These are phyloP conservation scores for Symphodus melops DNA, from an alignment of 2,113 vertebrate genomes.

Conservation along the genomic window DNA sequence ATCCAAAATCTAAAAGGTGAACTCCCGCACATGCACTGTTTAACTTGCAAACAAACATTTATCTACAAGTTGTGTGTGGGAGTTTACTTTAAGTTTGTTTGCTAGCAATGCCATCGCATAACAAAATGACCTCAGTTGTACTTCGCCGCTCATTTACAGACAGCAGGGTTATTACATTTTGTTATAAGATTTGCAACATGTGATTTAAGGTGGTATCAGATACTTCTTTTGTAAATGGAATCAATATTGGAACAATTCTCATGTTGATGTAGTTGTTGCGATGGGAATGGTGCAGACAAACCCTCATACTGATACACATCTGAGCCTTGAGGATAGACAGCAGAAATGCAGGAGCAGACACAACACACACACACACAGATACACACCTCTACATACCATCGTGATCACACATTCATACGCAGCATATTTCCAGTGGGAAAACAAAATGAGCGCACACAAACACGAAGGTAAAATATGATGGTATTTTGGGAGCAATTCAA, in stretches of 20 bases:
- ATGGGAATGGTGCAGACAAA: slow-evolving; percentile 36
- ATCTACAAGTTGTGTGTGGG: too few species aligned
- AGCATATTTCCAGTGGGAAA: slow-evolving; percentile 31
- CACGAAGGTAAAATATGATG: slow-evolving; percentile 12
- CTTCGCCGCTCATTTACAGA: too few species aligned
- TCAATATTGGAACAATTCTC: neutral
- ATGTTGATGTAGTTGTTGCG: neutral
- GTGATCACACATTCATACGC: slow-evolving; percentile 17
- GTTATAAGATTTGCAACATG: neutral
- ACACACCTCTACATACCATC: slow-evolving; percentile 1
- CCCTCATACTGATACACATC: slow-evolving; percentile 69
- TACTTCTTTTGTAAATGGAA: neutral
- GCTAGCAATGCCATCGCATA: too few species aligned
- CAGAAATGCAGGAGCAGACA: slow-evolving; percentile 59
- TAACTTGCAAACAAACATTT: too few species aligned
- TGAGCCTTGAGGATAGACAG: slow-evolving; percentile 50
- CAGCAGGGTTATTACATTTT: too few species aligned
- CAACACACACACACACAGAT: slow-evolving; percentile 48
- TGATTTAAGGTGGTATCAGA: neutral
- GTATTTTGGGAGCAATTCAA: slow-evolving; percentile 22
- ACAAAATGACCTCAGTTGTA: too few species aligned
- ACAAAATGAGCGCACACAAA: slow-evolving; percentile 24
- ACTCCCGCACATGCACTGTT: too few species aligned
- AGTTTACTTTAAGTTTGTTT: too few species aligned
- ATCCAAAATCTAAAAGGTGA: too few species aligned